Conservation (phyloP, 2,797 vertebrate species). For the Hyperoplus immaculatus region DNA sequence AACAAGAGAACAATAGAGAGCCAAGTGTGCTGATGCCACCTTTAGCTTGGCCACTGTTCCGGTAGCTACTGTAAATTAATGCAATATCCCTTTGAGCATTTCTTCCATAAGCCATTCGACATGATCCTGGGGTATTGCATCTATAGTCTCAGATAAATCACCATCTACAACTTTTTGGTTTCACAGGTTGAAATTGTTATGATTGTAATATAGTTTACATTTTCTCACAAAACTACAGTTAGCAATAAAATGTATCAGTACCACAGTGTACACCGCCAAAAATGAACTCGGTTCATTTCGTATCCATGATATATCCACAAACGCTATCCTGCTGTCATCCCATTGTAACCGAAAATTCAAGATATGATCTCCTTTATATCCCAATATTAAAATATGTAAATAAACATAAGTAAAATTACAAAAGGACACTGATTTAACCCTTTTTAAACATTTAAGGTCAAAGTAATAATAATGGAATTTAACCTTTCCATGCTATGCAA, state of each 20-base stretch:
- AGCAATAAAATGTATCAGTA: not conserved
- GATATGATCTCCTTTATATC: not conserved
- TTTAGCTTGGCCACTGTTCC: not conserved
- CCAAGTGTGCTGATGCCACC: not conserved
- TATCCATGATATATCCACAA: not conserved
- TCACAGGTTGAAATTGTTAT: not conserved
- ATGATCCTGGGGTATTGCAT: not conserved
- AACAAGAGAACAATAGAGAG: slow-evolving; percentile 22
- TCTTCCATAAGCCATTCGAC: not conserved
- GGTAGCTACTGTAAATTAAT: slow-evolving; percentile 1
- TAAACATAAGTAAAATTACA: not conserved
- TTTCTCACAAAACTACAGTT: not conserved
- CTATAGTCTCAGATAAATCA: not conserved
- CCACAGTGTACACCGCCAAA: not conserved
- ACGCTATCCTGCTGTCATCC: not conserved
- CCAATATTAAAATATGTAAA: not conserved
- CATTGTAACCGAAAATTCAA: too few species aligned
- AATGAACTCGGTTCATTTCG: not conserved
- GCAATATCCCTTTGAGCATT: not conserved
- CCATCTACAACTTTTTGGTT: not conserved
- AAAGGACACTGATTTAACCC: not conserved
- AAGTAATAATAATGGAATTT: not conserved
- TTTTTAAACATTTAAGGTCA: not conserved
- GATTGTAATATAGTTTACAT: too few species aligned
- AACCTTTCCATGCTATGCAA: slow-evolving; percentile 3